These are phyloP conservation scores for Pygocentrus nattereri DNA, from an alignment of 2,797 vertebrate species.

Conservation along the genomic window DNA sequence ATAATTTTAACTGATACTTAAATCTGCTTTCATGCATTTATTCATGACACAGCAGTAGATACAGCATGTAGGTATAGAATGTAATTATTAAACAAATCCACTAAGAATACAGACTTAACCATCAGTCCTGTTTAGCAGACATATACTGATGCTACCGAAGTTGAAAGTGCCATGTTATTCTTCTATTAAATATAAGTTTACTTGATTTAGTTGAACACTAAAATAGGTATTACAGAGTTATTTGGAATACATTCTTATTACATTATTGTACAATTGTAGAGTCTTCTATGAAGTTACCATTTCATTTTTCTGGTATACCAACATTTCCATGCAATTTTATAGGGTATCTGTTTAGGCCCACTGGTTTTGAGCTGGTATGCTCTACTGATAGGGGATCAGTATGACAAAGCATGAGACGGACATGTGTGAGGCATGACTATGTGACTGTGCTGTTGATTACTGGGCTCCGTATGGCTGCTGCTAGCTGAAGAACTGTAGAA, in stretches of 20 bases:
- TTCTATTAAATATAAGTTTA: too few relatives aligned
- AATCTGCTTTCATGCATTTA: too few relatives aligned
- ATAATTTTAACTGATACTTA: too few relatives aligned
- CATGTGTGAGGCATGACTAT: conserved; percentile 49
- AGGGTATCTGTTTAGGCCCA: neutral
- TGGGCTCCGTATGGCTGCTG: conserved; percentile 31
- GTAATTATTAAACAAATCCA: too few relatives aligned
- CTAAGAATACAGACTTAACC: too few relatives aligned
- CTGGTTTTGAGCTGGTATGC: conserved; percentile 12
- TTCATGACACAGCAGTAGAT: too few relatives aligned
- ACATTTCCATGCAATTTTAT: conserved; percentile 22
- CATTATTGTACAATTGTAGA: neutral
- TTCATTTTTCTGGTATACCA: conserved; percentile 4
- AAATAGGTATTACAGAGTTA: neutral
- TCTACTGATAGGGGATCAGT: conserved; percentile 55
- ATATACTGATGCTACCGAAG: too few relatives aligned
- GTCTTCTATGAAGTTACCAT: neutral
- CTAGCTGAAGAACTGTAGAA: conserved; percentile 59
- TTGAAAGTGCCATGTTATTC: too few relatives aligned
- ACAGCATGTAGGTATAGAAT: too few relatives aligned
- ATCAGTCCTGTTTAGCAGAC: too few relatives aligned
- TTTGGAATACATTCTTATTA: neutral
- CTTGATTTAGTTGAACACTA: too few relatives aligned
- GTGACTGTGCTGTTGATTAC: conserved; percentile 42
- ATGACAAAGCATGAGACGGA: conserved; percentile 47